Evolutionary conservation across 2,888 invertebrate genomes (phyloP), one percentile per base, ranked within the genome.

Genomic region (Apotomis betuletana): DNA sequence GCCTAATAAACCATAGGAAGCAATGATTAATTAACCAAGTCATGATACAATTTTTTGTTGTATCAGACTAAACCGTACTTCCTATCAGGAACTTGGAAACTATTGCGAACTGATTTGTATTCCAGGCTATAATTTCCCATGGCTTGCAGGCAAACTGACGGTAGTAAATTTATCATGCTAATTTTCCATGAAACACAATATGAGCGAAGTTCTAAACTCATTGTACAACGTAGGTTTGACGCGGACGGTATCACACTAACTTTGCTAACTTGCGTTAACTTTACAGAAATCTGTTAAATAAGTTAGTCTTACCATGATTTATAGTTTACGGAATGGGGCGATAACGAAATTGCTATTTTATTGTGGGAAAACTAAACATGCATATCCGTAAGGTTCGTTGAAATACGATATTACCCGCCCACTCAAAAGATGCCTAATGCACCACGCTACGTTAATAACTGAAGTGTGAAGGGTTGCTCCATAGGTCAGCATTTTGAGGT

Each of bases 211-310:
- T 72, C 62, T 59, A 63, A 63, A 68, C 63, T 58, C 58, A 61
- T 72, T 63, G 61, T 61, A 67, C 49, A 68, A 68, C 72, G 58
- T 57, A 63, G 71, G 62, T 67, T 71, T 68, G 72, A 72, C 67
- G 72, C 59, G 52, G 67, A 52, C 51, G 61, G 67, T 64, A 58
- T 65, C 63, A 68, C 67, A 68, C 68, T 41, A 68, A 72, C 46
- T 68, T 67, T 15, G 63, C 54, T 68, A 68, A 72, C 72, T 72
- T 63, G 36, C 38, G 5, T n/a, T 63, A 72, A 72, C 72, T 72
- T 72, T 63, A 72, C 58, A 72, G 57, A 72, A 72, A 72, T 72
- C 72, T 63, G 68, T 58, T 72, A 68, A 68, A 68, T 54, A 72
- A 72, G 67, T 72, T 72, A 52, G 67, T 46, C 57, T 54, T 13